Evolutionary conservation across 2,888 invertebrate species (phyloP).

Genomic region (Ophion costatus): DNA sequence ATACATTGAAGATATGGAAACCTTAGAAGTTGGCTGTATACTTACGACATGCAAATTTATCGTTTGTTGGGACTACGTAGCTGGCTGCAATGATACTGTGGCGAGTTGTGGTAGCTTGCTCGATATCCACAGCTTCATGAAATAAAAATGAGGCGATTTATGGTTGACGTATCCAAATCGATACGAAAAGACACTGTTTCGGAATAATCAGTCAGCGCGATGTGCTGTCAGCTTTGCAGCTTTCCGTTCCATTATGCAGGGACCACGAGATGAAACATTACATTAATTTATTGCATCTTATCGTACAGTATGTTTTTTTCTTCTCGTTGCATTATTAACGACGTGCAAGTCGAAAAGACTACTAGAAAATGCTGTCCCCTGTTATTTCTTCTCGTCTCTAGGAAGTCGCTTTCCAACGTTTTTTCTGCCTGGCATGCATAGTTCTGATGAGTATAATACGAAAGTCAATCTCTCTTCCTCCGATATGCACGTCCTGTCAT

Average conservation of each 20-base stretch:
- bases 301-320: not conserved
- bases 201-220: not conserved
- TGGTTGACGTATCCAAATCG: not conserved
- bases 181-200: not conserved
- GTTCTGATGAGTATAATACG: not conserved
- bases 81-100: not conserved
- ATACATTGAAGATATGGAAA: not conserved
- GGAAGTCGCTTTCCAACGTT: not conserved
- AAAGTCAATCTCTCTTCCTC: not conserved
- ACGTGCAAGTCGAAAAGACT: not conserved
- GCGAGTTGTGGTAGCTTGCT: not conserved
- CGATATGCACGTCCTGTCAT: slow-evolving; percentile 51
- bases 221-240: not conserved
- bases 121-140: not conserved
- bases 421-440: not conserved
- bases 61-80: not conserved
- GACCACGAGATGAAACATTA: not conserved
- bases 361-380: not conserved
- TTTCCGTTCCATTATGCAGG: not conserved
- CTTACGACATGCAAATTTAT: not conserved
- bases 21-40: not conserved
- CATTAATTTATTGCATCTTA: not conserved
- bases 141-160: slow-evolving; percentile 1
- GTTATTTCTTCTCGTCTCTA: not conserved
- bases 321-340: not conserved